Base-by-base conservation (phyloP, 2,113 vertebrate genomes). In the Zosterops borbonicus region DNA sequence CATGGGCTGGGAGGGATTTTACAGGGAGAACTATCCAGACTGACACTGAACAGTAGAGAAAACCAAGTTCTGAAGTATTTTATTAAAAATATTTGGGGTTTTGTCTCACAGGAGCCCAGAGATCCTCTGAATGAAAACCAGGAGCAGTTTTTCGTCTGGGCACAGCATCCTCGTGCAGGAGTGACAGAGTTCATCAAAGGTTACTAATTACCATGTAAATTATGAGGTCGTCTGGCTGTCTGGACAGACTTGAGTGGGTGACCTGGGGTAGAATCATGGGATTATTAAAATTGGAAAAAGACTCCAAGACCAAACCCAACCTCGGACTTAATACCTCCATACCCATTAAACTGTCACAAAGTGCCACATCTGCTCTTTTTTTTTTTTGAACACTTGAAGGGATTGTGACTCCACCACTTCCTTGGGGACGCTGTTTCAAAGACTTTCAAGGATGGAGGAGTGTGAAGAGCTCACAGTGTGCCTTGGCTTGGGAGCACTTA, bases 291-390 rank as follows among this genome's bases (percentile, higher is more conserved):
- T 2, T 77, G 64, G 64, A 35, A 56, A 44, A 49, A 76, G n/a
- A 62, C 41, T 68, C 21, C n/a, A 69, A 31, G 41, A 41, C 76
- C 6, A 60, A 75, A 29, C 27, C 62, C 39, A 31, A 14, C n/a
- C 63, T 69, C 42, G 0, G 0, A 11, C n/a, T 2, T 0, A 74
- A 37, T n/a, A 41, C 16, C 29, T 12, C 11, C 41, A 6, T 27
- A 21, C 11, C 35, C 28, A 14, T 21, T 41, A 10, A 75, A 23
- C 21, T 5, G 41, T 42, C 47, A 49, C 49, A 4, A 15, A 49
- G 47, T 55, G 55, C 46, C n/a, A 25, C 53, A 62, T 46, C 15
- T 25, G 1, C 20, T 62, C 0, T 39, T 39, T 11, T 11, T 39
- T 39, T 31, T 83, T 42, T 62, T 12, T 42, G 18, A 55, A 7